Base-by-base conservation (phyloP, 2,113 vertebrate genomes). In the Pipa parva region DNA sequence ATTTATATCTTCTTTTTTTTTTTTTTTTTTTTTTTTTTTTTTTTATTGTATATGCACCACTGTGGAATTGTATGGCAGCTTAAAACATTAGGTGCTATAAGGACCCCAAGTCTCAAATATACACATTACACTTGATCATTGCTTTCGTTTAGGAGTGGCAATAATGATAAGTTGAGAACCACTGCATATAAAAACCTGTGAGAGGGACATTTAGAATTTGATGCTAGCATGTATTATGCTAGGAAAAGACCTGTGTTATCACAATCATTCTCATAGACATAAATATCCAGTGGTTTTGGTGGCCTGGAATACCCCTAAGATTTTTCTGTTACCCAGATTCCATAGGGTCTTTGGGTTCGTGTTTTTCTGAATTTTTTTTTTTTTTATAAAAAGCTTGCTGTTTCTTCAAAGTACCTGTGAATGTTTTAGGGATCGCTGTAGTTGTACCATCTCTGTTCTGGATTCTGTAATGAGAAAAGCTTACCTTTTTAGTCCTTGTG, bases 31-130 rank as follows among this genome's bases (percentile, higher is more conserved):
- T 4, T 15, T 4, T n/a, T n/a, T 77, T 73, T 82, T 78, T 87
- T 26, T 26, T 88, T 82, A 73, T 89, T 89, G 91, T 88, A 90
- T 92, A 91, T 89, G 92, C 92, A 95, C 92, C 91, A 93, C 82
- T 85, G 88, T 84, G 83, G 83, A 88, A 82, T 88, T 86, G 87
- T 90, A 85, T 87, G 90, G 89, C 89, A 91, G 88, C 89, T 92
- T 91, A 91, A 42, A 5, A n/a, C 13, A 42, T 42, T 42, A 12
- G 33, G 33, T 36, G 33, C 33, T 13, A 36, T n/a, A n/a, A n/a
- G n/a, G n/a, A n/a, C n/a, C n/a, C n/a, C n/a, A n/a, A n/a, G n/a
- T n/a, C n/a, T n/a, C n/a, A n/a, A n/a, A n/a, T n/a, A n/a, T n/a
- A n/a, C n/a, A n/a, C n/a, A n/a, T n/a, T n/a, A n/a, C n/a, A n/a